These are phyloP conservation scores for Anguilla rostrata DNA, from an alignment of 2,113 vertebrate species.

Conservation along the genomic window DNA sequence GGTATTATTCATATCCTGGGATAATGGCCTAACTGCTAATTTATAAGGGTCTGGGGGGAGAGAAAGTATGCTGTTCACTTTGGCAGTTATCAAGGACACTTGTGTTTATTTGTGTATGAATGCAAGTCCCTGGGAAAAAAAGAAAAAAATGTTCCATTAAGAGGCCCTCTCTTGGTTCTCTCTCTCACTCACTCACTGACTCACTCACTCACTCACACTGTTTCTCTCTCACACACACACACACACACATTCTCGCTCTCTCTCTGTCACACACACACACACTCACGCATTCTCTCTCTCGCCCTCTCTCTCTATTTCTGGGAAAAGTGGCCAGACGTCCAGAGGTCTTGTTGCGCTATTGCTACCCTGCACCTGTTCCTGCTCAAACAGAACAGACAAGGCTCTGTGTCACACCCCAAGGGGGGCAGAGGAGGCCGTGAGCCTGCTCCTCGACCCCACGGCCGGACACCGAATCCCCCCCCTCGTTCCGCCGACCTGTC, in stretches of 20 bases:
- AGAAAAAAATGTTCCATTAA: not conserved
- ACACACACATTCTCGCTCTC: too few relatives aligned
- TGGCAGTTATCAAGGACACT: not conserved
- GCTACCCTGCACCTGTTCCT: conserved; percentile 18
- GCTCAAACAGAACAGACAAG: conserved; percentile 5
- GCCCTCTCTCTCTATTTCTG: not conserved
- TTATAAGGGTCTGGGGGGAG: not conserved
- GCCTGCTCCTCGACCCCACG: not conserved
- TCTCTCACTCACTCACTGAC: not conserved
- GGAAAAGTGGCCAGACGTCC: not conserved
- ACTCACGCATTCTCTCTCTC: not conserved
- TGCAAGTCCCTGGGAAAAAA: not conserved
- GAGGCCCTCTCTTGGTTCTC: not conserved
- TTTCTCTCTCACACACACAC: too few relatives aligned
- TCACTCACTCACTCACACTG: too few relatives aligned
- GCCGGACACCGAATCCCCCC: too few relatives aligned
- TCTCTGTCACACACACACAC: too few relatives aligned
- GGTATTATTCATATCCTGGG: conserved; percentile 21
- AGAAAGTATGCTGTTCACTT: conserved; percentile 1
- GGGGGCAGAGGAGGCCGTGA: not conserved
- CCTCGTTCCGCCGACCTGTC: too few relatives aligned
- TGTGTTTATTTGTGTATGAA: conserved; percentile 14
- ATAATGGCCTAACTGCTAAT: conserved; percentile 26
- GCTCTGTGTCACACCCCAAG: not conserved
- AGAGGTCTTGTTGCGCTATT: not conserved